Conservation (phyloP, 2,888 invertebrate genomes). For the Melieria picta region DNA sequence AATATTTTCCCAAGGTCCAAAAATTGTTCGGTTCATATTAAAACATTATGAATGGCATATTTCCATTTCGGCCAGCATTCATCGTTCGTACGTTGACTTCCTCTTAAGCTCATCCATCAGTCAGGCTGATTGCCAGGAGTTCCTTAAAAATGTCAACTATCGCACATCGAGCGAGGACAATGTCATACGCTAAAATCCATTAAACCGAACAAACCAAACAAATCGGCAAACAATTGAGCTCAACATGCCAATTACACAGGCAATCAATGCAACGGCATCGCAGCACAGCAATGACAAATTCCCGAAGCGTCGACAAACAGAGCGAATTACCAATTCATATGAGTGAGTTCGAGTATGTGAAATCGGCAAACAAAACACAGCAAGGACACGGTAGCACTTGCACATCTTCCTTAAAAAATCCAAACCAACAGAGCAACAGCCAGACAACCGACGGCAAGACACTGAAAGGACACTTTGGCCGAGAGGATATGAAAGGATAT, state of each 20-base stretch:
- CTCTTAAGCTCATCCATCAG: slow-evolving; percentile 32
- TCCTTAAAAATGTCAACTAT: slow-evolving; percentile 9
- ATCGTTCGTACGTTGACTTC: slow-evolving; percentile 13
- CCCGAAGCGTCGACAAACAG: slow-evolving; percentile 21
- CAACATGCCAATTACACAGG: slow-evolving; percentile 30
- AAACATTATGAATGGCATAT: too few species aligned
- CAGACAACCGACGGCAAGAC: too few species aligned
- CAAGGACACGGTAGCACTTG: slow-evolving; percentile 14
- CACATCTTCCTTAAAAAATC: too few species aligned
- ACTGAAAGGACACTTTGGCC: too few species aligned
- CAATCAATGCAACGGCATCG: slow-evolving; percentile 26
- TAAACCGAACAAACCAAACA: slow-evolving; percentile 22
- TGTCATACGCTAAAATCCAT: slow-evolving; percentile 5
- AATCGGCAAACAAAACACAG: background rate
- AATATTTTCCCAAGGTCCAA: too few species aligned
- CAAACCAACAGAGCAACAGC: too few species aligned
- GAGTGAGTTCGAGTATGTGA: slow-evolving; percentile 17
- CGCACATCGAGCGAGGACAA: background rate
- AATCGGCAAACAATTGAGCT: slow-evolving; percentile 8
- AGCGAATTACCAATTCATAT: slow-evolving; percentile 28
- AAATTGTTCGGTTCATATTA: too few species aligned
- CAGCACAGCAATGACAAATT: slow-evolving; percentile 23
- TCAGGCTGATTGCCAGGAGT: slow-evolving; percentile 11
- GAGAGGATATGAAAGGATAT: too few species aligned
- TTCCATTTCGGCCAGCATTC: too few species aligned